A percentile compares a stretch with the other conserved stretches of the same genome.
These are phyloP conservation scores for Bombylius major DNA, from an alignment of 2,888 invertebrate species.

Conservation along the genomic window DNA sequence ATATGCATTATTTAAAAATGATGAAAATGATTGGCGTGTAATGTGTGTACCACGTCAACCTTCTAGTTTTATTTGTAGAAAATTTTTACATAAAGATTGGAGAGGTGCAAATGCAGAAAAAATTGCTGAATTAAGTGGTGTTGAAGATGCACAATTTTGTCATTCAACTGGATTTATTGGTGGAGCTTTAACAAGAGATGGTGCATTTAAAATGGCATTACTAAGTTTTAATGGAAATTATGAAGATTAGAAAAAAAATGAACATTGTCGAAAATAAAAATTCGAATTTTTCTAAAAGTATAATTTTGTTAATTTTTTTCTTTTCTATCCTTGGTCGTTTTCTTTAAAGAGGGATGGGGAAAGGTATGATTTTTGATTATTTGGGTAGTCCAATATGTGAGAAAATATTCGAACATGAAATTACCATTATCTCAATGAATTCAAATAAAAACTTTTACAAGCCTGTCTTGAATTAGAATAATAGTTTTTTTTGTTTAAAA, in stretches of 20 bases:
- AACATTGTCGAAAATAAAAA: too few relatives aligned
- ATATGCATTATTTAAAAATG: constrained; percentile 59
- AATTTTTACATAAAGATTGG: constrained; percentile 72
- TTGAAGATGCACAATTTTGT: constrained; percentile 70
- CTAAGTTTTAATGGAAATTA: constrained; percentile 40
- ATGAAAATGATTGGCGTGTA: constrained; percentile 60
- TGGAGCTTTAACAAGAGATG: constrained; percentile 67
- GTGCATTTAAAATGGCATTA: constrained; percentile 75
- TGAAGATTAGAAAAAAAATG: neutral
- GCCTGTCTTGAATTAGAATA: too few relatives aligned
- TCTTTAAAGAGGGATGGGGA: too few relatives aligned
- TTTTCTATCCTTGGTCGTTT: too few relatives aligned
- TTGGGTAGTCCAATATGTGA: too few relatives aligned
- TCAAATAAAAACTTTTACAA: too few relatives aligned
- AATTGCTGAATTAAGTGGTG: constrained; percentile 51
- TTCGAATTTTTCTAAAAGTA: too few relatives aligned
- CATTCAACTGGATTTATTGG: constrained; percentile 89
- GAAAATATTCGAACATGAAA: too few relatives aligned
- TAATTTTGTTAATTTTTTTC: too few relatives aligned
- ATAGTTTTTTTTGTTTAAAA: too few relatives aligned
- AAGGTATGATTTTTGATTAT: too few relatives aligned
- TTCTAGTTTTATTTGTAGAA: constrained; percentile 61
- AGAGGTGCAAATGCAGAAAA: constrained; percentile 68
- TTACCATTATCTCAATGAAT: too few relatives aligned
- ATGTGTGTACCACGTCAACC: constrained; percentile 66